Conservation (phyloP, 2,888 invertebrate genomes). For the Synergus itoensis region DNA sequence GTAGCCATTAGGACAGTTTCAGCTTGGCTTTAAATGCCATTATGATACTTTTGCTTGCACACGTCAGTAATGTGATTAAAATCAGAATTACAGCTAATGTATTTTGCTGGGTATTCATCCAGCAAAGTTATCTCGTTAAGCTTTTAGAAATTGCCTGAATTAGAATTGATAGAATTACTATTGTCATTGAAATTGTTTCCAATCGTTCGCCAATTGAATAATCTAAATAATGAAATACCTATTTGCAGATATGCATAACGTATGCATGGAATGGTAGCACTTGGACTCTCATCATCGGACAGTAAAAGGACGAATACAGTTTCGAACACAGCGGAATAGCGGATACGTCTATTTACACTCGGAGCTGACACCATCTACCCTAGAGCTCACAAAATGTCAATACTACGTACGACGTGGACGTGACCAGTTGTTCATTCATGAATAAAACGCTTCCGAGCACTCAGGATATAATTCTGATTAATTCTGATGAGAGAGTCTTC, state of each 20-base stretch:
- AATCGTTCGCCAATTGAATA: too few relatives aligned
- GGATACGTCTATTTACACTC: constrained; percentile 51
- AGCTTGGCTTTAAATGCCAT: background rate
- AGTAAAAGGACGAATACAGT: constrained; percentile 50
- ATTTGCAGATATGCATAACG: background rate
- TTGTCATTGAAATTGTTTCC: too few relatives aligned
- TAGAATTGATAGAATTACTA: too few relatives aligned
- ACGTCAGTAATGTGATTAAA: background rate
- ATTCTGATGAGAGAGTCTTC: constrained; percentile 60
- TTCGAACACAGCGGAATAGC: constrained; percentile 53
- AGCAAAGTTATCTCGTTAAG: too few relatives aligned
- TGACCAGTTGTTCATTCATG: constrained; percentile 56
- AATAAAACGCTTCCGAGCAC: constrained; percentile 52
- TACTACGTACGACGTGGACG: constrained; percentile 57
- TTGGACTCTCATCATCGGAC: constrained; percentile 45
- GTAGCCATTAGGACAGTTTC: background rate
- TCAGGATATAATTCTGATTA: constrained; percentile 55
- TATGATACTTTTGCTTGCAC: background rate
- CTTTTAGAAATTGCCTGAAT: too few relatives aligned
- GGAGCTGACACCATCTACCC: constrained; percentile 38
- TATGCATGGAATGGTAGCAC: background rate
- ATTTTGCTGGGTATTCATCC: too few relatives aligned
- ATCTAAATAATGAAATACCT: background rate
- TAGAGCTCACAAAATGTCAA: constrained; percentile 55
- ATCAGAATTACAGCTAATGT: too few relatives aligned